Evolutionary conservation across 2,888 invertebrate species (phyloP), one percentile per base, ranked within the genome.

Genomic region (Elaeidobius kamerunicus): DNA sequence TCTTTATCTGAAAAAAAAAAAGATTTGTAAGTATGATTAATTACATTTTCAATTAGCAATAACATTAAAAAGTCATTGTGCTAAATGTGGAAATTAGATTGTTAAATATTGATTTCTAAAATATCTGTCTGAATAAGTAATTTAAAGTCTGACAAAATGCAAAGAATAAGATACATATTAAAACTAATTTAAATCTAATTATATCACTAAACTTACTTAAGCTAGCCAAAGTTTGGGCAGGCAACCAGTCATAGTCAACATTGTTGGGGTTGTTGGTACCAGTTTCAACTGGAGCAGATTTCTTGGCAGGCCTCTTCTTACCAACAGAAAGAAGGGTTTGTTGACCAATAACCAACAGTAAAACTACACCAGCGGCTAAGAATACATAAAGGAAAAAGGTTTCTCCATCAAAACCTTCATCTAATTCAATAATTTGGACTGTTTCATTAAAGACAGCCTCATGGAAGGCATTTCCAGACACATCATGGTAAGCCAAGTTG

Each of bases 391-490:
- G 78, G 85, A 99, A 99, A 80, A 98, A 92, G 16, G 97, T 98
- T 80, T 99, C 99, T 16, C 96, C 95, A 72, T 98, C 98, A 53
- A 99, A 78, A 47, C 97, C 70, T 69, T 96, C 95, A 61, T 98
- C 96, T 32, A 98, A 80, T 75, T 99, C 99, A 2, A 93, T 84
- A 50, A 99, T 91, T 74, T 91, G 91, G 20, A 99, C 82, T 0
- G 99, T 99, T 76, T 98, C 95, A 73, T 99, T 99, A 81, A 91
- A 99, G 2, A 99, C 93, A 35, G 97, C 91, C 73, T 94, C 94
- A 72, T 86, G 82, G 73, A 78, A 85, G 55, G 75, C 70, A 56
- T 78, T 77, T 15, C 86, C 87, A 60, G 82, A 82, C 79, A 68
- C 58, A 63, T 96, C 94, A 67, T 86, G 87, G 75, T 97, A 97